Percentiles rank a stretch among this genome's conserved stretches.
Conservation (phyloP, 2,797 vertebrate genomes). For the Limnodromus scolopaceus region DNA sequence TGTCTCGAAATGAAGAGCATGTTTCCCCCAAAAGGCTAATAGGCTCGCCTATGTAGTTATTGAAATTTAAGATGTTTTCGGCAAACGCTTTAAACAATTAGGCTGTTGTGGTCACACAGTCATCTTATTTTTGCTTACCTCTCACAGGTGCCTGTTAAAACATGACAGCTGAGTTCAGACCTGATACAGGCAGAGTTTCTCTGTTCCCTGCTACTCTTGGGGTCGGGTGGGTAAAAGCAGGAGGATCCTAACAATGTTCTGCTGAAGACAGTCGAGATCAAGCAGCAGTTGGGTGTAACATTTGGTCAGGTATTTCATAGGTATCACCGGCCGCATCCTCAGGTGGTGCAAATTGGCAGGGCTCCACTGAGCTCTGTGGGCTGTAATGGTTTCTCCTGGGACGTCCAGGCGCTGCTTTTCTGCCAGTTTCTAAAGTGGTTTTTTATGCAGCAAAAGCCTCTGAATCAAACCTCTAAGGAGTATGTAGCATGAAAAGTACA, state of each 20-base stretch:
- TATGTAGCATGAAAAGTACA: neutral
- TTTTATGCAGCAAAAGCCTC: neutral
- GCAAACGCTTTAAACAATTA: neutral
- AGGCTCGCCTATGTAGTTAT: neutral
- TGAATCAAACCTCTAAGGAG: neutral
- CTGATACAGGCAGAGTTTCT: neutral
- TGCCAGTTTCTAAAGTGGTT: neutral
- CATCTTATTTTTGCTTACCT: neutral
- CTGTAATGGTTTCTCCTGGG: neutral
- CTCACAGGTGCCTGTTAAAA: neutral
- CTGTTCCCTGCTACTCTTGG: neutral
- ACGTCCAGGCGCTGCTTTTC: neutral
- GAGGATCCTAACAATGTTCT: neutral
- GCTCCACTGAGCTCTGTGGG: neutral
- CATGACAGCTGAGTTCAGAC: neutral
- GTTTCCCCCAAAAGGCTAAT: neutral
- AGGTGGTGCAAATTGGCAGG: neutral
- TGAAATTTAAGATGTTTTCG: neutral
- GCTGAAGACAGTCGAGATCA: neutral
- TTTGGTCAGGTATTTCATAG: neutral
- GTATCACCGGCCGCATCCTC: neutral
- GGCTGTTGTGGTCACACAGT: neutral
- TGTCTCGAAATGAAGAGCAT: neutral
- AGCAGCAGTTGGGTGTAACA: neutral
- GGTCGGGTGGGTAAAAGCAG: neutral